Evolutionary conservation across 2,797 vertebrate species (phyloP), one percentile per base, ranked within the genome.

Genomic region (Denticeps clupeoides): DNA sequence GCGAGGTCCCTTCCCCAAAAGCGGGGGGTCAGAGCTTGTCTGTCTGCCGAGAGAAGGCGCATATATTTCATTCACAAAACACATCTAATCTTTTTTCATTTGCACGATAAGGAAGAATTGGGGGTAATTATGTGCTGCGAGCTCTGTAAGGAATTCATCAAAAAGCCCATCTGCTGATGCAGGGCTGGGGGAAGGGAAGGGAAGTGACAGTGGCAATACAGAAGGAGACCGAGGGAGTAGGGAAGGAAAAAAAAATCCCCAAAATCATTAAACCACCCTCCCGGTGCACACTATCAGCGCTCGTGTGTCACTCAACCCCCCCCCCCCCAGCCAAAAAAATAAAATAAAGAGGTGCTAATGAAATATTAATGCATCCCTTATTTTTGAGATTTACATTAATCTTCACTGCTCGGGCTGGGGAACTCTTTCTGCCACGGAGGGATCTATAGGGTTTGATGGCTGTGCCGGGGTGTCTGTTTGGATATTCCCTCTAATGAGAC

Each of bases 311-410:
- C 77, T 91, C 87, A 89, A 71, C 64, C n/a, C n/a, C n/a, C n/a
- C n/a, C n/a, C n/a, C n/a, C n/a, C n/a, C n/a, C n/a, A n/a, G n/a
- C n/a, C n/a, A n/a, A n/a, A n/a, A n/a, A n/a, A n/a, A 22, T 68
- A 76, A 82, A 89, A 84, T 83, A 89, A 87, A 87, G 87, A 86
- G 80, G 78, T 77, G 75, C 82, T 90, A 90, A 94, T 93, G 88
- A 92, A 93, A 92, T 90, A 90, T 93, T 92, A 89, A 92, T 89
- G 86, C 64, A 71, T 79, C 78, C 74, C 78, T 80, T 87, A 72
- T 85, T 84, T 78, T 83, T 77, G 71, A 81, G 78, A 79, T 81
- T 79, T 82, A 81, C 80, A 82, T 82, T 80, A 78, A 82, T 84
- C 83, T 79, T 70, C 73, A 32, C 49, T 19, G 44, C 22, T 58